phyloP scores from a whole-genome alignment of 2,797 vertebrate species.

The Danio albolineatus region DNA sequence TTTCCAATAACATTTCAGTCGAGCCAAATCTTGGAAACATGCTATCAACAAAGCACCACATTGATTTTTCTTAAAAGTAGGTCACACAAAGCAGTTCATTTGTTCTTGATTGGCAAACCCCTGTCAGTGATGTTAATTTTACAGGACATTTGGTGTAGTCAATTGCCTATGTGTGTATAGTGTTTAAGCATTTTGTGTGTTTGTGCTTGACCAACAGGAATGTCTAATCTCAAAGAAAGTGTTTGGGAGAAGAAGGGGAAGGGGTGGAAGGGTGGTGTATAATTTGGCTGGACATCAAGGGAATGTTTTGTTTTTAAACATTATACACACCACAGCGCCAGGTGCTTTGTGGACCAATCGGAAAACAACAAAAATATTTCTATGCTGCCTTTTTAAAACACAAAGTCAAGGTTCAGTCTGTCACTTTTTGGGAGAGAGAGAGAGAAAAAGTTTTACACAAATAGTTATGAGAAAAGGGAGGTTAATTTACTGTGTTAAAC shows the following conservation, averaged over 20 bases:
- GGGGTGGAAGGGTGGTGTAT: conserved; percentile 27
- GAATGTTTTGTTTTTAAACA: conserved; percentile 53
- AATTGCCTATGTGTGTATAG: neutral
- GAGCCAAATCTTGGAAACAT: neutral
- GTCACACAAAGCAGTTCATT: neutral
- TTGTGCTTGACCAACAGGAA: conserved; percentile 17
- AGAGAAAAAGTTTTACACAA: neutral
- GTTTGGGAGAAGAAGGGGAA: conserved; percentile 4
- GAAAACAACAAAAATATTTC: neutral
- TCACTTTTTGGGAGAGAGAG: no score
- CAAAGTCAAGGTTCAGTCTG: neutral
- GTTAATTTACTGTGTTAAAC: no score
- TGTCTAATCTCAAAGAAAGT: conserved; percentile 12
- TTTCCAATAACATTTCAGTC: conserved; percentile 20
- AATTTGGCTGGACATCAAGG: conserved; percentile 56
- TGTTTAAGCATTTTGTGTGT: neutral
- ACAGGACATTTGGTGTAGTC: neutral
- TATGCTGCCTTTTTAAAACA: conserved; percentile 16
- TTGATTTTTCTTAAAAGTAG: neutral
- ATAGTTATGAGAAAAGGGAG: neutral
- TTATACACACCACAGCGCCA: conserved; percentile 32
- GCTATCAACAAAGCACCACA: conserved; percentile 16
- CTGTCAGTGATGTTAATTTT: neutral
- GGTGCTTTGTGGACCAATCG: conserved; percentile 41
- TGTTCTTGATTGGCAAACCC: neutral